phyloP scores from a whole-genome alignment of 2,888 invertebrate genomes.

The Euphydryas editha region DNA sequence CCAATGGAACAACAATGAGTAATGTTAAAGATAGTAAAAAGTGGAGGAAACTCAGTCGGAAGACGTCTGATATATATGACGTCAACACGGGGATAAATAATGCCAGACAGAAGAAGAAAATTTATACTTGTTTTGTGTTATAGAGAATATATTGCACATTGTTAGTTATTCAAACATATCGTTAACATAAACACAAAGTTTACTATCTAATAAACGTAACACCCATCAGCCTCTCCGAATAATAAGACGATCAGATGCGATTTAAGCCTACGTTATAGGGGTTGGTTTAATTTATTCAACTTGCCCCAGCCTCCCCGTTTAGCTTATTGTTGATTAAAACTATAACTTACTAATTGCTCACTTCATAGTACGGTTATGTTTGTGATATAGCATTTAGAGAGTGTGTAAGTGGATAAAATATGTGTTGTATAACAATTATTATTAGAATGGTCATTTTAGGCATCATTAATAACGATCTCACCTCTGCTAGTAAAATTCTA shows the following conservation, averaged over 20 bases:
- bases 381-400: neutral
- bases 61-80: too few relatives aligned
- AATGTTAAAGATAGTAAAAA: too few relatives aligned
- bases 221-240: slow-evolving; percentile 22
- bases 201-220: slow-evolving; percentile 28
- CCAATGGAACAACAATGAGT: too few relatives aligned
- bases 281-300: slow-evolving; percentile 31
- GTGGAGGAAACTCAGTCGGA: too few relatives aligned
- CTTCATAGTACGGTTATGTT: neutral
- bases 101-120: too few relatives aligned
- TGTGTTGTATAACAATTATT: neutral
- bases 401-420: neutral
- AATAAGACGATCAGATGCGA: slow-evolving; percentile 27
- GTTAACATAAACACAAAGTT: slow-evolving; percentile 20
- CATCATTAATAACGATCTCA: too few relatives aligned
- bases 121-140: too few relatives aligned
- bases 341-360: slow-evolving; percentile 8
- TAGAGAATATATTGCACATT: too few relatives aligned
- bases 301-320: slow-evolving; percentile 18
- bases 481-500: too few relatives aligned
- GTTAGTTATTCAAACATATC: neutral
- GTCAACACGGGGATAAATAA: too few relatives aligned
- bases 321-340: slow-evolving; percentile 29
- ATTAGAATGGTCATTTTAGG: neutral
- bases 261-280: slow-evolving; percentile 31